Conservation (phyloP, 2,797 vertebrate species). For the Cossypha caffra region DNA sequence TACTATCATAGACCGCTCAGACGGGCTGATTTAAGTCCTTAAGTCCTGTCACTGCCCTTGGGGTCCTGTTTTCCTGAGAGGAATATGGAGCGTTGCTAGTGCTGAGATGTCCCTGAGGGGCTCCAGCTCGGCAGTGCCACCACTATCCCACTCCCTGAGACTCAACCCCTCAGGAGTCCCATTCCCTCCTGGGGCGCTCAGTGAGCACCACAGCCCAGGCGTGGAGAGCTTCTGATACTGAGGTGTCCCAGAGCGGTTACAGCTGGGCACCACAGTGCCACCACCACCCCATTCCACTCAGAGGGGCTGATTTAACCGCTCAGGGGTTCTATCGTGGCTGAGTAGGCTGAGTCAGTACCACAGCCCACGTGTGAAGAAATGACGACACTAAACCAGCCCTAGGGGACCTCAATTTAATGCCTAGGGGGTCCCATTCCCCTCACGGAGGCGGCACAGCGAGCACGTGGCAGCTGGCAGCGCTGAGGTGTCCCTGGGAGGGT, state of each 20-base stretch:
- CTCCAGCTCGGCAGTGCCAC: background rate
- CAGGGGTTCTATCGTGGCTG: background rate
- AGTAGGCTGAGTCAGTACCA: too few species aligned
- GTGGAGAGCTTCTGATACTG: background rate
- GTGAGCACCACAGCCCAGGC: background rate
- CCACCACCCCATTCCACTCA: too few species aligned
- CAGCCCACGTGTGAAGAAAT: background rate
- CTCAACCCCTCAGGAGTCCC: background rate
- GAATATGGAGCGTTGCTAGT: background rate
- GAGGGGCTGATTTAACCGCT: fast-evolving
- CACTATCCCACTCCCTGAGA: background rate
- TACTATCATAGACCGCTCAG: too few species aligned
- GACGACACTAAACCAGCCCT: too few species aligned
- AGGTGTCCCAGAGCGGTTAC: background rate
- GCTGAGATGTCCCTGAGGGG: background rate
- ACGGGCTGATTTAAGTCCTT: background rate
- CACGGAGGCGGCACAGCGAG: fast-evolving
- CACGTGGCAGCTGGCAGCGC: background rate
- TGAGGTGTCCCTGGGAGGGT: background rate
- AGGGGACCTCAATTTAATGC: background rate
- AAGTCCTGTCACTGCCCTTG: too few species aligned
- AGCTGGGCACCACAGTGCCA: background rate
- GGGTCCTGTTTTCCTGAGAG: fast-evolving
- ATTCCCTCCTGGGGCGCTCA: background rate
- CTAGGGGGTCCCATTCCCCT: background rate